Evolutionary conservation across 2,797 vertebrate genomes (phyloP).

Genomic region (Thripadectes ignobilis): DNA sequence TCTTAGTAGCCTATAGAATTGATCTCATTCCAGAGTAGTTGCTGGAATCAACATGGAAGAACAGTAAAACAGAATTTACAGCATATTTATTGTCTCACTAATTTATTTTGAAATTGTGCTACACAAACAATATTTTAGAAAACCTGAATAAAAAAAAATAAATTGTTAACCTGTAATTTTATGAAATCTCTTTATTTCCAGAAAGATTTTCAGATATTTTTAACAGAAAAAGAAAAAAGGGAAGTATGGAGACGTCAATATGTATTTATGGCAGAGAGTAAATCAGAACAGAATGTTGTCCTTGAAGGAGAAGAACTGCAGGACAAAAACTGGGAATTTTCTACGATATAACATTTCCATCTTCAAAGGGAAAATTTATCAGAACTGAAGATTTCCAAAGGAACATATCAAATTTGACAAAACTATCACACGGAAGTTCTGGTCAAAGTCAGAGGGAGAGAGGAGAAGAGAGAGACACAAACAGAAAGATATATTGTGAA

Average conservation of each 20-base stretch:
- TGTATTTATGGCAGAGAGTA: background rate
- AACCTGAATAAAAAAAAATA: background rate
- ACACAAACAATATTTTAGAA: background rate
- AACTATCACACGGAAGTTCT: background rate
- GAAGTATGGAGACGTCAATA: background rate
- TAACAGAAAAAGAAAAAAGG: background rate
- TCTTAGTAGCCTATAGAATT: background rate
- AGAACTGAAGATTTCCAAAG: background rate
- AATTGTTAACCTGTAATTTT: background rate
- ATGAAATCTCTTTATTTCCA: background rate
- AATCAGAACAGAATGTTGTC: background rate
- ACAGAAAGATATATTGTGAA: accelerated
- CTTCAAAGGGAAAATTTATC: background rate
- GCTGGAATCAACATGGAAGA: background rate
- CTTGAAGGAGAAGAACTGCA: background rate
- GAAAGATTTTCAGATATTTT: background rate
- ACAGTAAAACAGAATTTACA: background rate
- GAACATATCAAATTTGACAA: background rate
- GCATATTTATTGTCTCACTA: background rate
- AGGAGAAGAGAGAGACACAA: background rate
- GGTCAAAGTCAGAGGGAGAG: background rate
- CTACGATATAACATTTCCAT: background rate
- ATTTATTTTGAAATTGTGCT: background rate
- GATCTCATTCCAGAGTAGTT: background rate
- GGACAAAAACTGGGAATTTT: background rate